These are phyloP conservation scores for Vollenhovia emeryi DNA, from an alignment of 1,140 invertebrate genomes.

Conservation along the genomic window DNA sequence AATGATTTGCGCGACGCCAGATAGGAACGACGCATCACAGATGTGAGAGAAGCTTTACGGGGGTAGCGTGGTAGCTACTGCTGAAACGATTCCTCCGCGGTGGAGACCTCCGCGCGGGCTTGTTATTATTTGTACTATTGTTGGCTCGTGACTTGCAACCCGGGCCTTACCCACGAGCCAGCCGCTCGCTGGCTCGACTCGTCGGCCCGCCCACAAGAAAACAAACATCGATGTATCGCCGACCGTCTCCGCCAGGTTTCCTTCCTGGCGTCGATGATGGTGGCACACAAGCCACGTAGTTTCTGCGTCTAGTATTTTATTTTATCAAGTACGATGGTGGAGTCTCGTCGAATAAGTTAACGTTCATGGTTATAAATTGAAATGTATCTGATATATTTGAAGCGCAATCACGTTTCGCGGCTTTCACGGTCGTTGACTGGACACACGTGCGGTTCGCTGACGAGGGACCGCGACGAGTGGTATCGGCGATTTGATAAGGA, in stretches of 20 bases:
- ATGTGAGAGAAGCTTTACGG: conserved; percentile 68
- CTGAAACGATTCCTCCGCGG: conserved; percentile 75
- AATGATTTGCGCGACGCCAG: background rate
- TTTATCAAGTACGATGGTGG: background rate
- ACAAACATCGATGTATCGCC: conserved; percentile 76
- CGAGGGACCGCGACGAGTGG: conserved; percentile 16
- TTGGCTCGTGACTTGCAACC: conserved; percentile 85
- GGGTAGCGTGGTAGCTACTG: conserved; percentile 76
- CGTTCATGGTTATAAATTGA: background rate
- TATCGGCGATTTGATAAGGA: conserved; percentile 32
- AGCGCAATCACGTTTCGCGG: background rate
- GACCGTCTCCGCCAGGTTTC: conserved; percentile 53
- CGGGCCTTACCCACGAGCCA: conserved; percentile 71
- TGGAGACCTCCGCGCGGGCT: conserved; percentile 75
- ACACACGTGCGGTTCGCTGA: background rate
- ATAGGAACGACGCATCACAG: background rate
- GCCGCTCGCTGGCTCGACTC: conserved; percentile 55
- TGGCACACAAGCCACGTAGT: background rate
- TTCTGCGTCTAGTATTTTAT: background rate
- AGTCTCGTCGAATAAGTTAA: background rate
- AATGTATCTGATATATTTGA: background rate
- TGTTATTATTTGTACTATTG: conserved; percentile 86
- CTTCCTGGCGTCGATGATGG: conserved; percentile 54
- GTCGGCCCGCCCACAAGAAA: conserved; percentile 80
- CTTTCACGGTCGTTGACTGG: background rate